Conservation (phyloP, 2,888 invertebrate genomes). For the Masnerella sp. region DNA sequence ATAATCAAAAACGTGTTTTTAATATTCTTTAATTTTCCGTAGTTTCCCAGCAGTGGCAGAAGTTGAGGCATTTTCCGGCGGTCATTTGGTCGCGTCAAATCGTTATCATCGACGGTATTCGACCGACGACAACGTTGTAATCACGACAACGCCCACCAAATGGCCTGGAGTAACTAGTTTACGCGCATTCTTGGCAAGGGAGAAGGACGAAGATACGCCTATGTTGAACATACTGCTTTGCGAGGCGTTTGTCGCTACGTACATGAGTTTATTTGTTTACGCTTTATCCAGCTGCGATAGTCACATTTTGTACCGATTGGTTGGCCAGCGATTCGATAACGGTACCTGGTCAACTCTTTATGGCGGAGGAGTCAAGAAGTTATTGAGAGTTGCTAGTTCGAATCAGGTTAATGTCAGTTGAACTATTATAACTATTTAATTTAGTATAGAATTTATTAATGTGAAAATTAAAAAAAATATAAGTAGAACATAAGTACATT, state of each 20-base stretch:
- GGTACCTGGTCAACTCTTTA: slow-evolving; percentile 90
- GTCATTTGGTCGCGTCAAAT: slow-evolving; percentile 83
- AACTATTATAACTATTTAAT: no score
- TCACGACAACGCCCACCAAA: slow-evolving; percentile 91
- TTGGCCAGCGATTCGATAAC: slow-evolving; percentile 88
- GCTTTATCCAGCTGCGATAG: slow-evolving; percentile 96
- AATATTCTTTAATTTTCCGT: no score
- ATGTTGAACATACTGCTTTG: slow-evolving; percentile 93
- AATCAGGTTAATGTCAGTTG: slow-evolving; percentile 46
- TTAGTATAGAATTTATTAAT: no score
- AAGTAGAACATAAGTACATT: no score
- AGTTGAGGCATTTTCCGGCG: slow-evolving; percentile 74
- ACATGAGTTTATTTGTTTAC: slow-evolving; percentile 94
- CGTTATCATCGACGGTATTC: slow-evolving; percentile 85
- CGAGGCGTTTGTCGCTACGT: slow-evolving; percentile 96
- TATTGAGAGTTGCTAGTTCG: slow-evolving; percentile 87
- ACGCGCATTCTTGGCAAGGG: slow-evolving; percentile 92
- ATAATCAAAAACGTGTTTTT: no score
- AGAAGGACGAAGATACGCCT: slow-evolving; percentile 96
- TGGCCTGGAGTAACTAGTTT: slow-evolving; percentile 98
- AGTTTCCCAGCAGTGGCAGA: slow-evolving; percentile 74
- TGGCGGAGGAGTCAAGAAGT: slow-evolving; percentile 93
- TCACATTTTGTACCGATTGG: slow-evolving; percentile 91
- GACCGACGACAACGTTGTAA: slow-evolving; percentile 86
- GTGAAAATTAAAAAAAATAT: not conserved